Evolutionary conservation across 2,113 vertebrate genomes (phyloP).

Genomic region (Isichthys henryi): DNA sequence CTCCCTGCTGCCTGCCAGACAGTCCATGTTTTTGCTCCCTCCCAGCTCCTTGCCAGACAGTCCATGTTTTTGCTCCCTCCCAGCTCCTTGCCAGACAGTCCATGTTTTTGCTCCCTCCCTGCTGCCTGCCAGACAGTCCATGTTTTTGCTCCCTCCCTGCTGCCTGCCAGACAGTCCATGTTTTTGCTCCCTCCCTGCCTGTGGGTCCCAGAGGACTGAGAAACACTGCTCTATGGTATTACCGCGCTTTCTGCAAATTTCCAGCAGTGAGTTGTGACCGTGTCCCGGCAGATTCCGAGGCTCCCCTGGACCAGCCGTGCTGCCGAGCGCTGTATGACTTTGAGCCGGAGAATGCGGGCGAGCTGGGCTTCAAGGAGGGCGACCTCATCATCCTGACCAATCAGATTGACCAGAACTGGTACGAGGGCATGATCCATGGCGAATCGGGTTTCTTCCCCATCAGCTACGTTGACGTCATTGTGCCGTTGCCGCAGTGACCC

Average conservation of each 20-base stretch:
- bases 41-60: too few species aligned
- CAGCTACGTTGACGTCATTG: conserved; percentile 80
- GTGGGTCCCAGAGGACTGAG: background rate
- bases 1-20: too few species aligned
- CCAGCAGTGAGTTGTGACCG: background rate
- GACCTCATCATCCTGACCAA: conserved; percentile 79
- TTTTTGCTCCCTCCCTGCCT: background rate
- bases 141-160: too few species aligned
- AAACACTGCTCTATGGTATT: background rate
- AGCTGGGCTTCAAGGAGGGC: conserved; percentile 80
- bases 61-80: too few species aligned
- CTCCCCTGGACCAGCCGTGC: conserved; percentile 71
- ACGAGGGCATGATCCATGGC: conserved; percentile 68
- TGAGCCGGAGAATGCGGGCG: conserved; percentile 72
- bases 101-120: too few species aligned
- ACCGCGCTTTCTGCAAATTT: background rate
- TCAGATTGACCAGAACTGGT: conserved; percentile 86
- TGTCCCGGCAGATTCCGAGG: conserved; percentile 28
- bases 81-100: too few species aligned
- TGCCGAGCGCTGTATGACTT: conserved; percentile 83
- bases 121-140: too few species aligned
- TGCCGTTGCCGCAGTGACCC: conserved; percentile 73
- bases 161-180: too few species aligned
- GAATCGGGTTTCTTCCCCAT: conserved; percentile 81
- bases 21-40: too few species aligned